These are phyloP conservation scores for Arctopsyche grandis DNA, from an alignment of 1,140 invertebrate species.

Conservation along the genomic window DNA sequence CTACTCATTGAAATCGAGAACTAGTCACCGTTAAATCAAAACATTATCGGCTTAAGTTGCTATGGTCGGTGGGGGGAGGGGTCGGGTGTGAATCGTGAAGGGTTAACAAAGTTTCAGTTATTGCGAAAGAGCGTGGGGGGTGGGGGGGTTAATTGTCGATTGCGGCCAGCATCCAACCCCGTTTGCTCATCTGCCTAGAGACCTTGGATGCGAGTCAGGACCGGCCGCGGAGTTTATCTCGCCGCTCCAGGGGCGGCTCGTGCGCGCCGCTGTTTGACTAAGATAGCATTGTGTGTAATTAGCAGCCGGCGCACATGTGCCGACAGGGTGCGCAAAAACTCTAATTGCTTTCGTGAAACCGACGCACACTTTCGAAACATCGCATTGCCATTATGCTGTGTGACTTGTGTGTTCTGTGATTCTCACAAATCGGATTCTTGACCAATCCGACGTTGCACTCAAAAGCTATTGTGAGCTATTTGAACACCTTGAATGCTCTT, in stretches of 20 bases:
- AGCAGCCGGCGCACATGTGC: neutral
- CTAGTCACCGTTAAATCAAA: conserved; percentile 17
- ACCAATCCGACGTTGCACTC: no score
- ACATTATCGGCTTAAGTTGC: conserved; percentile 9
- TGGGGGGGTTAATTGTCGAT: conserved; percentile 23
- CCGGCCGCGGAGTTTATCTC: neutral
- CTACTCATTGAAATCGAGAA: no score
- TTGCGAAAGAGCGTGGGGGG: no score
- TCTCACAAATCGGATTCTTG: no score
- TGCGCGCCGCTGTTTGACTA: neutral
- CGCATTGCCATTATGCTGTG: neutral
- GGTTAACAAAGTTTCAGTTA: conserved; percentile 19
- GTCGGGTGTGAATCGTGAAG: neutral
- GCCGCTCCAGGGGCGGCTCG: neutral
- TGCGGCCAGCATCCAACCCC: neutral
- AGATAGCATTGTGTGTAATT: conserved; percentile 10
- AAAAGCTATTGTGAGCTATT: no score
- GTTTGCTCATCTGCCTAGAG: neutral
- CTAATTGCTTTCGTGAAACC: neutral
- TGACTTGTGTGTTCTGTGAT: neutral
- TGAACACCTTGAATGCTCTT: no score
- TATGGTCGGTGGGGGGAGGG: neutral
- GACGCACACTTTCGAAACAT: neutral
- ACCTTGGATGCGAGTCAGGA: neutral
- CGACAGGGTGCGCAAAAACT: neutral